A percentile compares a stretch with the other conserved stretches of the same genome.
phyloP scores from a whole-genome alignment of 1,140 invertebrate genomes.

The Hetaerina americana region DNA sequence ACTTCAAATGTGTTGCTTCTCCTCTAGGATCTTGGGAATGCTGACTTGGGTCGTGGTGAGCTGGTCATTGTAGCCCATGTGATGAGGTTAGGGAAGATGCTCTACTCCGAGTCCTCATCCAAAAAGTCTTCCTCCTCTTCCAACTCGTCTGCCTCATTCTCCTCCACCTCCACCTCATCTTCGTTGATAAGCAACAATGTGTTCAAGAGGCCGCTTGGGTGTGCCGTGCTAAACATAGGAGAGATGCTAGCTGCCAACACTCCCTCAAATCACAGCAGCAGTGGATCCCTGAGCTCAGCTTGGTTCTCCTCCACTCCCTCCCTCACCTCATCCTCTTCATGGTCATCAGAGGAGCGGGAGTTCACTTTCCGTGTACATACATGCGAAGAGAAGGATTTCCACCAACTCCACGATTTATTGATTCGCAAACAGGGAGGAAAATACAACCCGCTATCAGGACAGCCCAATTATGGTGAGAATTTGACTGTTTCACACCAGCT shows the following conservation, averaged over 20 bases:
- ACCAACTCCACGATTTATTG: constrained; percentile 75
- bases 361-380: constrained; percentile 68
- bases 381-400: constrained; percentile 82
- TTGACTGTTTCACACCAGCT: no score
- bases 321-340: background rate
- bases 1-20: no score
- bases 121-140: constrained; percentile 41
- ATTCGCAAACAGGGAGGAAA: constrained; percentile 70
- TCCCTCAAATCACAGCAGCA: background rate
- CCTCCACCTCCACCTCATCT: background rate
- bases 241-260: constrained; percentile 19
- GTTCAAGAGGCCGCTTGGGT: constrained; percentile 50
- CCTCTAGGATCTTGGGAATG: constrained; percentile 51
- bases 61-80: constrained; percentile 79
- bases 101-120: constrained; percentile 55
- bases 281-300: background rate
- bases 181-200: background rate
- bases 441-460: constrained; percentile 61
- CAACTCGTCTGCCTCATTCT: background rate
- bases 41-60: constrained; percentile 62
- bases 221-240: constrained; percentile 52
- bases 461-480: constrained; percentile 49
- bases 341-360: constrained; percentile 26
- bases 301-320: background rate
- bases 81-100: constrained; percentile 73